Base-by-base conservation (phyloP, 2,797 vertebrate genomes). In the Sebastes melanostomus region DNA sequence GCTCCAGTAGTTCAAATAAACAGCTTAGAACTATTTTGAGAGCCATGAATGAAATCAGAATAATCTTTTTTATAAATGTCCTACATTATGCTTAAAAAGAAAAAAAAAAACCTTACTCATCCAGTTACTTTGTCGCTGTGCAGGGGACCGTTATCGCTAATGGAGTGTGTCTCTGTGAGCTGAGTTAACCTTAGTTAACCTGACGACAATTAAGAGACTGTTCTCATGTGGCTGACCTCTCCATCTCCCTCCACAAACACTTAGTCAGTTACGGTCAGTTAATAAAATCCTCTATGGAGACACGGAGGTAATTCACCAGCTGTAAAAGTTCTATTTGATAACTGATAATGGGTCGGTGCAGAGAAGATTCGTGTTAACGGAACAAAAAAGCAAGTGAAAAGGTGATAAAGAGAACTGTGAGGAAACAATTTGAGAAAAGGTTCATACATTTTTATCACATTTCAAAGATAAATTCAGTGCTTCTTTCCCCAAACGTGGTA, bases 381-480 rank as follows among this genome's bases (percentile, higher is more conserved):
- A 82, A 70, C 29, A 77, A 54, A 79, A 84, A 63, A 62, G 29
- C 29, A 72, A 60, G 10, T 14, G 24, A 16, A 52, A 29, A 77
- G 62, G 79, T 65, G 78, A 87, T 88, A 86, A 91, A 91, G 77
- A 83, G 76, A 81, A 79, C 46, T 58, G 66, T 56, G 56, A 72
- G 56, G 38, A 42, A 14, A 80, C 59, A 11, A 27, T 69, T 71
- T 30, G 63, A 84, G 68, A 70, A 70, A 46, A 78, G 66, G 27
- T 83, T 89, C 59, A 81, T 82, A 52, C 74, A 76, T 82, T 89
- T 88, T 34, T 85, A 84, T 90, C 83, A 77, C 52, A 73, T 84
- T 79, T 80, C 75, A 71, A 81, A 84, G 71, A 85, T 55, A 75
- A 84, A 85, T 87, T 74, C 36, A 61, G 61, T 70, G 69, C 79